Conservation (phyloP, 64 coral and sea anemone species). For the Montipora efflorescens region DNA sequence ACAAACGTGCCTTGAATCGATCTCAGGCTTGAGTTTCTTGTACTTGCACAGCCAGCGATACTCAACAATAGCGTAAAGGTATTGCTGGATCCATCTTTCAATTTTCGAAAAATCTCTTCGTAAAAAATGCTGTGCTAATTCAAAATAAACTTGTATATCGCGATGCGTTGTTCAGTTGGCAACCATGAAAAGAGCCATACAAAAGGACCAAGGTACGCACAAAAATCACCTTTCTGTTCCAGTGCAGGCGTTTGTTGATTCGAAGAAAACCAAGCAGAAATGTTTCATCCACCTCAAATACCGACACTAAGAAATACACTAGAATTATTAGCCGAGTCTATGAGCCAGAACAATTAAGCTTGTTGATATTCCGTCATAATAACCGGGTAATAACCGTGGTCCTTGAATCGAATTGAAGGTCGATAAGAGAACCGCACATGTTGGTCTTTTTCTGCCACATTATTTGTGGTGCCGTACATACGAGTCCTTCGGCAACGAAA, state of each 20-base stretch:
- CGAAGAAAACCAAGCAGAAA: neutral
- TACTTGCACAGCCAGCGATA: neutral
- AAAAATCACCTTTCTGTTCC: neutral
- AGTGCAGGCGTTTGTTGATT: neutral
- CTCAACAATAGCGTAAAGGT: neutral
- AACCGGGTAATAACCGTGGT: too few relatives aligned
- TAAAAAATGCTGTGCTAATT: neutral
- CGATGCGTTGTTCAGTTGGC: neutral
- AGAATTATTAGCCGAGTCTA: neutral
- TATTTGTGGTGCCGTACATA: too few relatives aligned
- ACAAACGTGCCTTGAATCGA: neutral
- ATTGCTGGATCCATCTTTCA: constrained; percentile 7
- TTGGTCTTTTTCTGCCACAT: too few relatives aligned
- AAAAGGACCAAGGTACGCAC: too few relatives aligned
- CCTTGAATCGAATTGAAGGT: too few relatives aligned
- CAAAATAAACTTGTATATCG: neutral
- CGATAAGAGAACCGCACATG: too few relatives aligned
- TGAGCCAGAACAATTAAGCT: neutral
- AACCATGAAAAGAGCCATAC: neutral
- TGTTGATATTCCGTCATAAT: neutral
- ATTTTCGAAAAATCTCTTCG: neutral
- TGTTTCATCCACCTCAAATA: neutral
- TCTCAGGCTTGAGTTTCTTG: neutral
- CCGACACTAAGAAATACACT: neutral
- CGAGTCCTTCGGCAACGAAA: too few relatives aligned